A percentile compares a stretch with the other conserved stretches of the same genome.
phyloP scores from a whole-genome alignment of 2,797 vertebrate genomes.

The Psittacula derbiana region DNA sequence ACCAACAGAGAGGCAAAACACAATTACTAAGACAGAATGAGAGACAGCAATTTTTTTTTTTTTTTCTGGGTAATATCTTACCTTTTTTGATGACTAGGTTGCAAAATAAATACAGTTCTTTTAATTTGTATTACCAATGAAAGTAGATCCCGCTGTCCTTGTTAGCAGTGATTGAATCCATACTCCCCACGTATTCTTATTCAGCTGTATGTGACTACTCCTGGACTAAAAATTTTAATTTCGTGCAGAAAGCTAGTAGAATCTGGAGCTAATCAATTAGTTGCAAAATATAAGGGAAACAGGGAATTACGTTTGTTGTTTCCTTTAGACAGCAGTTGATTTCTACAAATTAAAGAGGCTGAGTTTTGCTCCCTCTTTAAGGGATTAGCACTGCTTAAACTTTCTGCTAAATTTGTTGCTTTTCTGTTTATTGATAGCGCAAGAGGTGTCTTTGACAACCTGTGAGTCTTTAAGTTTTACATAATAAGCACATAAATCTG shows the following conservation, averaged over 20 bases:
- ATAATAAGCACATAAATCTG: not conserved
- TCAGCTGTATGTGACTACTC: not conserved
- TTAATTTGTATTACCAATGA: not conserved
- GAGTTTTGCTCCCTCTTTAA: not conserved
- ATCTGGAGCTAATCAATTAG: not conserved
- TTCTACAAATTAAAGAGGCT: not conserved
- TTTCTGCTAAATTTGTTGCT: not conserved
- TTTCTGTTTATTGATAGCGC: not conserved
- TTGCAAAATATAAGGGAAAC: not conserved
- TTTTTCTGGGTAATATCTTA: not conserved
- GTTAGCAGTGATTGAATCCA: not conserved
- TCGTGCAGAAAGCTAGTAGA: rapidly evolving
- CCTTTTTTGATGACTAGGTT: not conserved
- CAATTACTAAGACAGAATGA: not conserved
- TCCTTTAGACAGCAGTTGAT: not conserved
- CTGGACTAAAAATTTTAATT: not conserved
- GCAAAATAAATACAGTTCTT: not conserved
- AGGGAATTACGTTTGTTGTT: not conserved
- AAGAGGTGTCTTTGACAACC: not conserved
- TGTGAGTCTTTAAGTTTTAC: not conserved
- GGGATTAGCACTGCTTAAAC: not conserved
- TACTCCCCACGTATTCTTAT: not conserved
- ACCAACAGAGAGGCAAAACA: not conserved
- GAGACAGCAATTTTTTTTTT: not conserved
- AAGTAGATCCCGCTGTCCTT: not conserved